These are phyloP conservation scores for Colinus virginianus DNA, from an alignment of 2,113 vertebrate genomes.

Conservation along the genomic window DNA sequence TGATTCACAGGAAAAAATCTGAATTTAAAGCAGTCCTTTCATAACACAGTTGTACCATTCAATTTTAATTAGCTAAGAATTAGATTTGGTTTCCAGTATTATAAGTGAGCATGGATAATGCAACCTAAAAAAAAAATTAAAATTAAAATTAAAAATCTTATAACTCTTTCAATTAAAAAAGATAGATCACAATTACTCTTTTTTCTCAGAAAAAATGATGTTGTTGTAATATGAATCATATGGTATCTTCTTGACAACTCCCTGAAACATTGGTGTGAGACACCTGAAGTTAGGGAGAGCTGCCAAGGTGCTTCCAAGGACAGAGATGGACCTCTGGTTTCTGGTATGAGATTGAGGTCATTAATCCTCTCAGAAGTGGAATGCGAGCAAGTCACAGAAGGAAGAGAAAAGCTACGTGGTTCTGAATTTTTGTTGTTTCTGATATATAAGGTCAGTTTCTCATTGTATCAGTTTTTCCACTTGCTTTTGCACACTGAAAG, in stretches of 20 bases:
- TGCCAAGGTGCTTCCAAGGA: not conserved
- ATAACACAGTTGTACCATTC: not conserved
- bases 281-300: not conserved
- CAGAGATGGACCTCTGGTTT: not conserved
- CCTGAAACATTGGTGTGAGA: accelerated
- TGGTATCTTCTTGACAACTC: not conserved
- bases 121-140: not conserved
- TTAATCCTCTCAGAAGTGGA: not conserved
- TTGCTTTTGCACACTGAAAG: not conserved
- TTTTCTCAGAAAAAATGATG: not conserved
- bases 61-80: not conserved
- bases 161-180: not conserved
- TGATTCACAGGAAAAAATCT: not conserved
- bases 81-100: too few species aligned
- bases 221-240: not conserved
- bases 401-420: accelerated
- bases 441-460: not conserved
- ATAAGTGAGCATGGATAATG: not conserved
- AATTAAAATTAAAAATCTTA: too few species aligned
- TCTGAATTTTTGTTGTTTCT: not conserved
- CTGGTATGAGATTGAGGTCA: not conserved
- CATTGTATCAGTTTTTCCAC: not conserved
- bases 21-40: not conserved
- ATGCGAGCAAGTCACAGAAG: not conserved
- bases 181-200: not conserved